Conservation (phyloP, 2,797 vertebrate genomes). For the Aldrovandia affinis region DNA sequence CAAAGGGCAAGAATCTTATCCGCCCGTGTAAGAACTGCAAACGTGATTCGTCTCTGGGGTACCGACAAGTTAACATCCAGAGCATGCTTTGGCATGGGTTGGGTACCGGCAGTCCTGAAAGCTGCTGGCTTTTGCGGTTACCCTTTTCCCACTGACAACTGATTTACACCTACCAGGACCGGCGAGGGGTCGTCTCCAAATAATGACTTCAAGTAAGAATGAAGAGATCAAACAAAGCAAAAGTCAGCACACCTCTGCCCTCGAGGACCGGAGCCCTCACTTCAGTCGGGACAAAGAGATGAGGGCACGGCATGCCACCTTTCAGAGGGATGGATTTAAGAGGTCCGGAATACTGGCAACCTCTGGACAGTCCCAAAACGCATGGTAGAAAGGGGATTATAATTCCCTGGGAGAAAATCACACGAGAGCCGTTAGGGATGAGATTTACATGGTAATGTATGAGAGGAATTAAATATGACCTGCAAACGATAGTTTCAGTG, state of each 20-base stretch:
- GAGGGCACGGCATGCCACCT: neutral
- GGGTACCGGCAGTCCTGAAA: neutral
- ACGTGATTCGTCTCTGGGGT: neutral
- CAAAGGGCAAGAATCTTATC: neutral
- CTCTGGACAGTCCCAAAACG: neutral
- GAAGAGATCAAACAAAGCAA: neutral
- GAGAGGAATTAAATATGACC: neutral
- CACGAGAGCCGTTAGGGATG: neutral
- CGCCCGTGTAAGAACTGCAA: conserved; percentile 29
- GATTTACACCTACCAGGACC: neutral
- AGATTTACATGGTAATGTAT: neutral
- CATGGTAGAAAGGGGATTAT: neutral
- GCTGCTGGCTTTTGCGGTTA: neutral
- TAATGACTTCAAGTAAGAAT: conserved; percentile 8
- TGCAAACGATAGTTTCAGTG: neutral
- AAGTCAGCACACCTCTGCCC: neutral
- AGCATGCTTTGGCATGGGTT: neutral
- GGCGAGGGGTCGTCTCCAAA: neutral
- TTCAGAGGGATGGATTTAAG: neutral
- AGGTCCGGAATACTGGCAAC: neutral
- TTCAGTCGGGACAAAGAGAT: neutral
- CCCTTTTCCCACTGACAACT: neutral
- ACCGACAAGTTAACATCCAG: neutral
- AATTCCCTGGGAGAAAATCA: too few species aligned
- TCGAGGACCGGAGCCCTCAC: neutral